Base-by-base conservation (phyloP, 1,140 invertebrate genomes). In the Microvelia longipes region DNA sequence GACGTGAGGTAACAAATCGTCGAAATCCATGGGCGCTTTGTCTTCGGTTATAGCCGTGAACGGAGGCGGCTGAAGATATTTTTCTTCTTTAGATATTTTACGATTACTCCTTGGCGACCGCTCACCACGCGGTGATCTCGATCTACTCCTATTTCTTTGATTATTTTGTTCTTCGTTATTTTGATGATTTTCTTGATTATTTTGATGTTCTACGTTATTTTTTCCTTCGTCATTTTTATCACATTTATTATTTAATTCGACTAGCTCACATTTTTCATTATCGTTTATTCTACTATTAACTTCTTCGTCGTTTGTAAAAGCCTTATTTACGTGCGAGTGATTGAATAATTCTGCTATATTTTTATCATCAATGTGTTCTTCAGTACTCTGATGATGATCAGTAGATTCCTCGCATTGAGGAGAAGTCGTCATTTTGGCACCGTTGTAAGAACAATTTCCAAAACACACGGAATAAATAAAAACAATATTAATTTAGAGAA, bases 1-100 rank as follows among this genome's bases (percentile, higher is more conserved):
- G 28, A 96, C 84, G 75, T 92, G 81, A 0, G 90, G 88, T 62
- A 95, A 78, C 13, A 95, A 78, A 71, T 92, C 90, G 77, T 96
- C 92, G 70, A 95, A 90, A 75, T 94, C 91, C 68, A 72, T 72
- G 26, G 64, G 62, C 24, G 69, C 69, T n/a, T 28, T 30, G 1
- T 61, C 50, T 19, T 5, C 26, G 60, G 67, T 2, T 35, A 25
- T 29, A 27, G 26, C 25, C 66, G 28, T 67, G 35, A 50, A 50
- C 35, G 5, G 35, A 50, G 35, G 35, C 5, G 35, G 35, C 19
- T 50, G 35, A 5, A 50, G 19, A 5, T 19, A 50, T 50, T 50
- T 50, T 19, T 50, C 35, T 19, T 50, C 35, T 50, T 50, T 50
- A 5, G 35, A 50, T 11, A 50, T 50, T 19, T 50, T 50, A 5